Evolutionary conservation across 2,888 invertebrate genomes (phyloP).

Genomic region (Athrips mouffetella): DNA sequence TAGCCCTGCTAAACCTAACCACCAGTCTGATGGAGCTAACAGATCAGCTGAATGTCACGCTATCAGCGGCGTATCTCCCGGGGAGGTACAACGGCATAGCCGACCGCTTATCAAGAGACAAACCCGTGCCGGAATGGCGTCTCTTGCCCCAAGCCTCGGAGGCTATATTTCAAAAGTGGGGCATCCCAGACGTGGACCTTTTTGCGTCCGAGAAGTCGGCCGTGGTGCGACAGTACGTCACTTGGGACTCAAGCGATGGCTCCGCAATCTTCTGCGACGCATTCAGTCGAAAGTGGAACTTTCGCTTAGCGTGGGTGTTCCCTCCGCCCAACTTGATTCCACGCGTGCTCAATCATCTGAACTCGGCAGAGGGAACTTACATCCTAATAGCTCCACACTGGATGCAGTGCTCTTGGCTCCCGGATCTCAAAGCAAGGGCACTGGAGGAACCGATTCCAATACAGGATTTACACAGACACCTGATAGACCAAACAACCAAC

Average conservation of each 20-base stretch:
- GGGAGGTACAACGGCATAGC: constrained; percentile 38
- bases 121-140: constrained; percentile 24
- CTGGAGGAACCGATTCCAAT: constrained; percentile 14
- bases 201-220: constrained; percentile 19
- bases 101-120: constrained; percentile 28
- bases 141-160: constrained; percentile 13
- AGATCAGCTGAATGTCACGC: no score
- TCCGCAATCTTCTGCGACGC: constrained; percentile 14
- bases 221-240: constrained; percentile 16
- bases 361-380: constrained; percentile 9
- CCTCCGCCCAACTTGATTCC: constrained; percentile 16
- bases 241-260: constrained; percentile 13
- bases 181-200: constrained; percentile 22
- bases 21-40: no score
- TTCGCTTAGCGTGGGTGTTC: constrained; percentile 14
- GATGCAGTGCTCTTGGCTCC: constrained; percentile 17
- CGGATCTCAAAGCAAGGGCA: constrained; percentile 13
- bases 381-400: constrained; percentile 17
- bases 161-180: constrained; percentile 21
- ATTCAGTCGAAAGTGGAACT: constrained; percentile 15
- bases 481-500: constrained; percentile 22
- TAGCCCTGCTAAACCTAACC: no score
- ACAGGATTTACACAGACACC: constrained; percentile 10
- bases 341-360: constrained; percentile 11
- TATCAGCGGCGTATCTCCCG: no score